Conservation (phyloP, 2,888 invertebrate species). For the Fissipunctia ypsillon region DNA sequence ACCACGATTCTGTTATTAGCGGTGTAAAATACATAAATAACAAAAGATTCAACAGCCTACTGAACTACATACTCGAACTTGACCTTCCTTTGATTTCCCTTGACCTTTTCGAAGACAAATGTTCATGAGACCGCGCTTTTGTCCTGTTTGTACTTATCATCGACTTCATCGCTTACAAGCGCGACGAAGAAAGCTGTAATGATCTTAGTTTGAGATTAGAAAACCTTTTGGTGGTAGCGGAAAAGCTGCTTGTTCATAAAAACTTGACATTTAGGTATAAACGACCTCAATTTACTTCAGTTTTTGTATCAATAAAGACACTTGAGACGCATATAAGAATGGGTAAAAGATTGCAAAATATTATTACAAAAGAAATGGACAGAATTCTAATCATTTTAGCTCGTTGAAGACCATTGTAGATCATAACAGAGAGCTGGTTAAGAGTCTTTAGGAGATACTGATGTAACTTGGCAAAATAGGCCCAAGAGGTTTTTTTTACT, state of each 20-base stretch:
- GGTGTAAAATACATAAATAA: background rate
- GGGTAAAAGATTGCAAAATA: background rate
- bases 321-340: background rate
- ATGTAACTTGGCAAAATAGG: background rate
- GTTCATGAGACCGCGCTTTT: conserved; percentile 38
- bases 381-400: background rate
- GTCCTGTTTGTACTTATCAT: conserved; percentile 29
- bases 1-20: background rate
- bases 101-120: conserved; percentile 55
- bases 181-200: conserved; percentile 6
- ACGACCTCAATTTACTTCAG: conserved; percentile 1
- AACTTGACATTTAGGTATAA: background rate
- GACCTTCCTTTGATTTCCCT: conserved; percentile 46
- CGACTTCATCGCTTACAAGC: conserved; percentile 20
- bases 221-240: conserved; percentile 9
- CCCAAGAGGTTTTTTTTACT: background rate
- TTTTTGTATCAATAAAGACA: background rate
- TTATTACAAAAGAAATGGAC: background rate
- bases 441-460: background rate
- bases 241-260: background rate
- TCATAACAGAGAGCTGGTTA: background rate
- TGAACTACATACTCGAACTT: conserved; percentile 33
- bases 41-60: conserved; percentile 8
- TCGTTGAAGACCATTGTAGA: background rate
- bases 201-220: conserved; percentile 31